Base-by-base conservation (phyloP, 2,797 vertebrate species). In the Myotis vivesi region DNA sequence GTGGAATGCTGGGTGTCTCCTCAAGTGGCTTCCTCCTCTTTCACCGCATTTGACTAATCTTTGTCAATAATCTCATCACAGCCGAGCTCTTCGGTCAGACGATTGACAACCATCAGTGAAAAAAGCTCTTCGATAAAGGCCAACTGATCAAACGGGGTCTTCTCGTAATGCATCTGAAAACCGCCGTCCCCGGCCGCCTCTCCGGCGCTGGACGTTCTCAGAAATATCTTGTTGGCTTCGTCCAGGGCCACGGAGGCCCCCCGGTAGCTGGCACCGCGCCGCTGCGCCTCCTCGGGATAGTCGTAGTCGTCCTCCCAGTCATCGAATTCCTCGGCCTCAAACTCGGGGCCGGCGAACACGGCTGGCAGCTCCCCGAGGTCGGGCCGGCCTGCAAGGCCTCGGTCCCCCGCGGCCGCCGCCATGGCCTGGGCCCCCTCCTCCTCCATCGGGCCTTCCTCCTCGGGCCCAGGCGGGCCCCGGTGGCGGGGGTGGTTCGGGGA, bases 381-480 rank as follows among this genome's bases (percentile, higher is more conserved):
- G 83, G 87, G 71, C 89, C 81, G 76, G 33, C 15, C 16, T 8
- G 76, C 92, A 2, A 89, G 93, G 90, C 92, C 80, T n/a, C 87
- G 82, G 6, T 17, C 62, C 19, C 69, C 83, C 75, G 19, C 73
- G 0, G 95, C 79, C 84, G 73, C 93, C 57, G 94, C 92, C 92
- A 89, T 57, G 17, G 92, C 87, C 88, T 59, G 95, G 33, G 72
- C 91, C 36, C 22, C 94, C 96, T 96, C 96, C 95, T 94, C 95
- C 96, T 96, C 97, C 97, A 95, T 96, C 0, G 94, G 95, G 92
- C 96, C 97, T 92, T 96, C 96, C 93, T 97, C 97, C 87, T 96
- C 92, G 0, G 92, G 83, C 75, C 3, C 95, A 0, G 77, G 55
- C 75, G 28, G 33, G 75, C 91, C 89, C 77, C 82, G 71, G 30